Base-by-base conservation (phyloP, 2,113 vertebrate species). In the Asarcornis scutulata region DNA sequence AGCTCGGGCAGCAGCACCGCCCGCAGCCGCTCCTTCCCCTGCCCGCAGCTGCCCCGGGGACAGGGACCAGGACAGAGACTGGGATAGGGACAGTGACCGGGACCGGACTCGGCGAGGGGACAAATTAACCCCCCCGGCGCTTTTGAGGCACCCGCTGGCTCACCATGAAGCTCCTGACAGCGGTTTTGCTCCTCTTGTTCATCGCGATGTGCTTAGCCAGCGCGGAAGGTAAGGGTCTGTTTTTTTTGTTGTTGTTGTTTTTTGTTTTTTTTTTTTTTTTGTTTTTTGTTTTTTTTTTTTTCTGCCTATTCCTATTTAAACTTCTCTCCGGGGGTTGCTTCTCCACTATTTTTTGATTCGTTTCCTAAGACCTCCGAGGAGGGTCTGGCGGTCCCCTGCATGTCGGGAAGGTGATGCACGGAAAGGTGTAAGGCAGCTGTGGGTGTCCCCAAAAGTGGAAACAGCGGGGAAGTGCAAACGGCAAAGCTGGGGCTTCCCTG, bases 161-260 rank as follows among this genome's bases (percentile, higher is more conserved):
- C 97, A 96, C 97, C 94, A 99, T 99, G 99, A 99, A 97, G 98
- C 98, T 99, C 95, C 98, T 98, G 96, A 98, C 98, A n/a, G 98
- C 97, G 18, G 98, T 98, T 71, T 91, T 99, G 55, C 97, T 99
- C 29, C 83, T 99, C 95, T 95, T 99, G 81, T 89, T 99, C 97
- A 97, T 99, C 95, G 98, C 98, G 5, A 93, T 99, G 77, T 99
- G 98, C 93, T 95, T 98, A 17, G 90, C 98, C 88, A 98, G 98
- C 71, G 97, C 98, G 55, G 99, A 99, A 97, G 99, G 99, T 99
- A 98, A 98, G 97, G 97, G 25, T 26, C 94, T 87, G 25, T 26
- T 14, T 53, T 53, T 53, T 53, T 93, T 83, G n/a, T n/a, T n/a
- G n/a, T n/a, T n/a, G n/a, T n/a, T 36, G 20, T 7, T 12, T 12